Percentiles rank a stretch among this genome's conserved stretches.
phyloP scores from a whole-genome alignment of 2,113 vertebrate genomes.

The Butorides virescens region DNA sequence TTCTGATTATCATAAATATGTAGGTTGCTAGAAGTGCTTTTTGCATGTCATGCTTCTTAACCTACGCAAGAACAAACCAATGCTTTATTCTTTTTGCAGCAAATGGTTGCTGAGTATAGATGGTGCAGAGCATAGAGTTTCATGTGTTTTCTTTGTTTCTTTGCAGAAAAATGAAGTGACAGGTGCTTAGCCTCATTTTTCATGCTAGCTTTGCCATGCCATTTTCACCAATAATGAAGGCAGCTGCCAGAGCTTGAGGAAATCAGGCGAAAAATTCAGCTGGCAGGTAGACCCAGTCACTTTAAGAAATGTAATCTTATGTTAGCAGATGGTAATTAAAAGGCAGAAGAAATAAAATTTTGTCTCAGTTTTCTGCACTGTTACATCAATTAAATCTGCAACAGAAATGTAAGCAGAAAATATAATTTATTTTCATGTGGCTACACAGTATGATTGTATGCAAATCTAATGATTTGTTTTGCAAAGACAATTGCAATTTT shows the following conservation, averaged over 20 bases:
- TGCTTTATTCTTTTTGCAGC: constrained; percentile 18
- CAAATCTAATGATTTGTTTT: constrained; percentile 58
- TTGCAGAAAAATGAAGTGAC: constrained; percentile 64
- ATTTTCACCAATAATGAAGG: constrained; percentile 67
- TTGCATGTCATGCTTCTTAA: background rate
- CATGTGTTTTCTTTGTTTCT: constrained; percentile 58
- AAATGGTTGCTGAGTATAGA: constrained; percentile 37
- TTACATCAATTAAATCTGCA: constrained; percentile 69
- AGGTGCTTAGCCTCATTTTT: constrained; percentile 70
- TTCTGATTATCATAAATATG: constrained; percentile 30
- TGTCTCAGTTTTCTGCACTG: constrained; percentile 68
- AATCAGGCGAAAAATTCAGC: constrained; percentile 69
- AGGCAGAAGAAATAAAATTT: constrained; percentile 71
- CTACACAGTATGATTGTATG: constrained; percentile 48
- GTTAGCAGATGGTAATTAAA: constrained; percentile 75
- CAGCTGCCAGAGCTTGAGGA: constrained; percentile 66
- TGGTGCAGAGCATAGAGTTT: constrained; percentile 18
- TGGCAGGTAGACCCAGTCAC: constrained; percentile 68
- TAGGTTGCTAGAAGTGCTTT: constrained; percentile 4
- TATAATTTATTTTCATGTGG: constrained; percentile 43
- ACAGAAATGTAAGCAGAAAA: constrained; percentile 50
- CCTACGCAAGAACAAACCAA: background rate
- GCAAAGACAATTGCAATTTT: constrained; percentile 41
- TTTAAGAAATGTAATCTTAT: constrained; percentile 71
- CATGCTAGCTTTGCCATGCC: constrained; percentile 64